Percentiles rank a stretch among this genome's conserved stretches.
These are phyloP conservation scores for Vollenhovia emeryi DNA, from an alignment of 1,140 invertebrate species.

Conservation along the genomic window DNA sequence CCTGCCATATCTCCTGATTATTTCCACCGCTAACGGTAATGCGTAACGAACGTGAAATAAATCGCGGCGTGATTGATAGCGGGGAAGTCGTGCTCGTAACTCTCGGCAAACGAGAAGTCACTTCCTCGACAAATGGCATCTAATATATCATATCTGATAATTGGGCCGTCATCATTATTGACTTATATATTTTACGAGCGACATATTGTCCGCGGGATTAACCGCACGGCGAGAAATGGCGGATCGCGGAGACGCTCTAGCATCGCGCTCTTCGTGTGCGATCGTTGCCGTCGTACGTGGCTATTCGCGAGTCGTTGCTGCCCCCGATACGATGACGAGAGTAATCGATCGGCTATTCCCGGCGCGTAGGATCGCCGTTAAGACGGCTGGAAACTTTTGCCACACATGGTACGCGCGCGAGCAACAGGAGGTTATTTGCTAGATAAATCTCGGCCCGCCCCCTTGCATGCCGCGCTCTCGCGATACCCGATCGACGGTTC, in stretches of 20 bases:
- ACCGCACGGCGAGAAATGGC: neutral
- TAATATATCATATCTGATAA: slow-evolving; percentile 36
- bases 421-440: slow-evolving; percentile 76
- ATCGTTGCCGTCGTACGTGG: slow-evolving; percentile 24
- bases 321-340: slow-evolving; percentile 48
- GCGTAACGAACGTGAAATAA: slow-evolving; percentile 32
- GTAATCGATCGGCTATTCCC: slow-evolving; percentile 36
- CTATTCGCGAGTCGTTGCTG: slow-evolving; percentile 53
- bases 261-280: slow-evolving; percentile 18
- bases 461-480: slow-evolving; percentile 75
- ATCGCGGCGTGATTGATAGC: slow-evolving; percentile 32
- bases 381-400: slow-evolving; percentile 65
- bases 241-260: neutral
- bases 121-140: slow-evolving; percentile 40
- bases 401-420: slow-evolving; percentile 71
- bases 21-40: slow-evolving; percentile 40
- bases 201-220: slow-evolving; percentile 28
- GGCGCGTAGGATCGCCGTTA: neutral
- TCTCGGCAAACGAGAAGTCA: slow-evolving; percentile 18
- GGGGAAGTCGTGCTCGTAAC: slow-evolving; percentile 8
- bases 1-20: slow-evolving; percentile 8
- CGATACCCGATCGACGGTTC: slow-evolving; percentile 76
- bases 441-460: slow-evolving; percentile 77
- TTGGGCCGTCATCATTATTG: slow-evolving; percentile 48
- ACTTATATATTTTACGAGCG: neutral